These are phyloP conservation scores for Callithrix jacchus DNA, from an alignment of 2,113 vertebrate genomes.

Conservation along the genomic window DNA sequence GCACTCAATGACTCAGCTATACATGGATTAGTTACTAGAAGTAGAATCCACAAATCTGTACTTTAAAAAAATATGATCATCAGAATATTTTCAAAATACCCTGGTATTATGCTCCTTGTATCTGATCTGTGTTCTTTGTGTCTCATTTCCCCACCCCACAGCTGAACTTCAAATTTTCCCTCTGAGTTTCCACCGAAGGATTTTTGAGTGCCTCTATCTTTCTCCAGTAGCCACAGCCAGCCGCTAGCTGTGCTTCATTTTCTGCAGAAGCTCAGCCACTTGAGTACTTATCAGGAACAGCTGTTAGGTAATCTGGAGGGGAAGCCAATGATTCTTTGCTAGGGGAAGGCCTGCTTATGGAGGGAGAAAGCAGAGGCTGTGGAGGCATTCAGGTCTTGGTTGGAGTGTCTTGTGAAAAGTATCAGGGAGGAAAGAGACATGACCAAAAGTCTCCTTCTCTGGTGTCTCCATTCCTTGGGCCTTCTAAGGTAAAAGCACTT, in stretches of 20 bases:
- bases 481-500: not conserved
- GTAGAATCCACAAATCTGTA: not conserved
- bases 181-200: not conserved
- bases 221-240: slow-evolving; percentile 18
- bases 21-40: not conserved
- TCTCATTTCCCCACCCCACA: accelerated
- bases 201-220: slow-evolving; percentile 61
- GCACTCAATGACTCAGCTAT: not conserved
- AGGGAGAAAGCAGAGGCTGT: slow-evolving; percentile 9
- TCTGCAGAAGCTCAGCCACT: slow-evolving; percentile 66
- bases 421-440: not conserved
- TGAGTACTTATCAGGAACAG: slow-evolving; percentile 74
- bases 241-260: slow-evolving; percentile 71
- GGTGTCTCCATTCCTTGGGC: accelerated
- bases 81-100: not conserved
- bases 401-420: not conserved
- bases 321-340: slow-evolving; percentile 67
- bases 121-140: not conserved
- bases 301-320: slow-evolving; percentile 79
- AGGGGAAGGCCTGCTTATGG: not conserved
- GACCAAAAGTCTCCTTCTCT: not conserved
- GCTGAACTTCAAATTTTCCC: not conserved
- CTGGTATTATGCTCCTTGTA: not conserved
- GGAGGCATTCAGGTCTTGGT: not conserved
- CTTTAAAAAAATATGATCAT: not conserved